Base-by-base conservation (phyloP, 2,113 vertebrate genomes). In the Excalfactoria chinensis region DNA sequence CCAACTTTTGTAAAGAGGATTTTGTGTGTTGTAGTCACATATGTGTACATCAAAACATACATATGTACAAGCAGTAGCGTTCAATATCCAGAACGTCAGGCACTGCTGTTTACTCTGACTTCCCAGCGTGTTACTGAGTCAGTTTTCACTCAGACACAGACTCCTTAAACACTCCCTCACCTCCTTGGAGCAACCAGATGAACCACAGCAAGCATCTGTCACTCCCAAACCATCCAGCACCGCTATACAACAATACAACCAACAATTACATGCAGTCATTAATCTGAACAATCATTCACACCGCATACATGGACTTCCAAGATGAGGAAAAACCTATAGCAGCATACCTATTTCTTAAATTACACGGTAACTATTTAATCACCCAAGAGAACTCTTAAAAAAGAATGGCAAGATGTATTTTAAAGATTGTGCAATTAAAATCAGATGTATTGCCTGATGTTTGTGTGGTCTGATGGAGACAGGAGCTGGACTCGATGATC, bases 201-300 rank as follows among this genome's bases (percentile, higher is more conserved):
- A 79, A 84, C 60, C 62, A 49, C 79, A 59, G 41, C 41, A 67
- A 84, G 41, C 34, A 37, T 16, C 76, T 40, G 43, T 44, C 55
- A 25, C 49, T 60, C 11, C 34, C 73, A 22, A 68, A 59, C 48
- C 88, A 77, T 14, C 51, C 67, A 48, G 8, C n/a, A 30, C 46
- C 1, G 2, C 53, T 56, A 25, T 4, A 20, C 46, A 58, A 25
- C 55, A 56, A 28, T 2, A 0, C 13, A 60, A 22, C 23, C 53
- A 18, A 23, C 22, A 63, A 28, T 58, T 46, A 51, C 2, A 55
- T 13, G 32, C 35, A 81, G 44, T 44, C 17, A 19, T 11, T 88
- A 43, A 53, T 68, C 51, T 68, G 68, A 88, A 62, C 70, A 37
- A 32, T 55, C 37, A 37, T 66, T 70, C 68, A 48, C 51, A 48